Evolutionary conservation across 2,797 vertebrate genomes (phyloP).

Genomic region (Heliangelus exortis): DNA sequence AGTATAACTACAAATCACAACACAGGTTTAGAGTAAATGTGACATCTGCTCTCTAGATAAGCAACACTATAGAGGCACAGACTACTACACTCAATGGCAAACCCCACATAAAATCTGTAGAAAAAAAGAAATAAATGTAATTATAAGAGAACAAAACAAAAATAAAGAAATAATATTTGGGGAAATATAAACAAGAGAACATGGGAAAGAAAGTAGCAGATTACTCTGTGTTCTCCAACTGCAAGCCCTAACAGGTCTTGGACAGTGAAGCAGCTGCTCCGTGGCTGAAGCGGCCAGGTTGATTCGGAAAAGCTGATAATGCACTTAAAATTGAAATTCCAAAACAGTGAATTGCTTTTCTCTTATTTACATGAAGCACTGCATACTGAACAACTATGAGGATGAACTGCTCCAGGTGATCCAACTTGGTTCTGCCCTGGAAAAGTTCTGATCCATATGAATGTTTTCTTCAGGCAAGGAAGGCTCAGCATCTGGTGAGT

Average conservation of each 20-base stretch:
- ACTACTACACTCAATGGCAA: background rate
- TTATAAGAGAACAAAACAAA: background rate
- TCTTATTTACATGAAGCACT: background rate
- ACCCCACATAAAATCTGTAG: background rate
- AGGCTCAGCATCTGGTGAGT: background rate
- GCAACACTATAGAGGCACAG: background rate
- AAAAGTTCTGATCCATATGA: background rate
- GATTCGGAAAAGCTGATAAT: background rate
- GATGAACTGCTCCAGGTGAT: background rate
- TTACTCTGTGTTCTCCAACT: background rate
- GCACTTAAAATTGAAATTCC: background rate
- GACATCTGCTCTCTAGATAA: background rate
- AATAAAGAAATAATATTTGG: background rate
- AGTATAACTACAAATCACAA: background rate
- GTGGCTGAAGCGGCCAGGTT: background rate
- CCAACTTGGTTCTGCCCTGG: background rate
- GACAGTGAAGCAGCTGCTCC: background rate
- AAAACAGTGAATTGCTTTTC: fast-evolving
- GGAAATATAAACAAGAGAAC: background rate
- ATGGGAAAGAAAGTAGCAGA: background rate
- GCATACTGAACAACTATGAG: background rate
- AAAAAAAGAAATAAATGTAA: background rate
- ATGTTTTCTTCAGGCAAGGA: background rate
- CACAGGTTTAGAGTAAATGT: fast-evolving
- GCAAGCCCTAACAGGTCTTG: background rate